Conservation (phyloP, 2,113 vertebrate genomes). For the Sclerurus mexicanus region DNA sequence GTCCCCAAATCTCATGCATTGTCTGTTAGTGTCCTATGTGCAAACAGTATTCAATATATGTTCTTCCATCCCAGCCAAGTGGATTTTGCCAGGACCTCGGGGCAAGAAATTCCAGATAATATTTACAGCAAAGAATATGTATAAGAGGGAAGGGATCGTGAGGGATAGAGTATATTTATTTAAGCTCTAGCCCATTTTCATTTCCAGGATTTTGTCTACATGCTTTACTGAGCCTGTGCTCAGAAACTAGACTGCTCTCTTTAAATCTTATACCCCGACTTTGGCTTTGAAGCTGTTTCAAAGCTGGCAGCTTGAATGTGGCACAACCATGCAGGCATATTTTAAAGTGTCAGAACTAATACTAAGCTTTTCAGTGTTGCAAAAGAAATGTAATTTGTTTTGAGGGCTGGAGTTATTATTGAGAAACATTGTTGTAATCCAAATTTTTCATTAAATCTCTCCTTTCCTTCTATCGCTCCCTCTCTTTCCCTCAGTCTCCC, state of each 20-base stretch:
- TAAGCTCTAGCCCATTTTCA: background rate
- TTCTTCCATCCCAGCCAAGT: background rate
- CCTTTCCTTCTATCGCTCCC: background rate
- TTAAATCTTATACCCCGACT: background rate
- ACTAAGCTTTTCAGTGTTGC: background rate
- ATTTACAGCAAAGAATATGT: background rate
- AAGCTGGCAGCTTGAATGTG: background rate
- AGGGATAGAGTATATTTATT: background rate
- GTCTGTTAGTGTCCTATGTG: too few relatives aligned
- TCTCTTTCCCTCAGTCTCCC: background rate
- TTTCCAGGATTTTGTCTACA: slow-evolving; percentile 8
- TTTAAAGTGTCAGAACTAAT: slow-evolving; percentile 25
- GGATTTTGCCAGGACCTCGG: background rate
- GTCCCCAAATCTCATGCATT: background rate
- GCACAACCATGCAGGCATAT: background rate
- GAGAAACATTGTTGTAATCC: background rate
- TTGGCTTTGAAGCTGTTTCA: slow-evolving; percentile 4
- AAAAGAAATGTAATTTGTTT: slow-evolving; percentile 22
- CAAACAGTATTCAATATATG: background rate
- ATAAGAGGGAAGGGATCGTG: accelerated
- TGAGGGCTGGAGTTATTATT: background rate
- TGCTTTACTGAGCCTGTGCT: background rate
- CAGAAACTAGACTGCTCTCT: background rate
- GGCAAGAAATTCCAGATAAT: background rate
- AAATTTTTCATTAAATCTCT: background rate